These are phyloP conservation scores for Cassiopea andromeda DNA, from an alignment of 30 jellyfish, hydroid and myxozoan genomes.

Conservation along the genomic window DNA sequence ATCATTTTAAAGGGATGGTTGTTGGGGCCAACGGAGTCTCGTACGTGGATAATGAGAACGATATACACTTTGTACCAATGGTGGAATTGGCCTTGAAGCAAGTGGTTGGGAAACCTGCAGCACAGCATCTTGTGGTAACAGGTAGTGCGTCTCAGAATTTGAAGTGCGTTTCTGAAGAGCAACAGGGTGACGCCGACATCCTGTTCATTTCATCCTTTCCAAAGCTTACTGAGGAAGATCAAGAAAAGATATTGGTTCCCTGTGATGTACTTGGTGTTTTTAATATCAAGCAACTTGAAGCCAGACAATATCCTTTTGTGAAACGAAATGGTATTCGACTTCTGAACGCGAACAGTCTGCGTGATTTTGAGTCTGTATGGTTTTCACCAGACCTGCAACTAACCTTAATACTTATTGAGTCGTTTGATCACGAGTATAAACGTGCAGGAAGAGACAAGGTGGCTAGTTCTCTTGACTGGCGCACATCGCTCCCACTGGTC, in stretches of 20 bases:
- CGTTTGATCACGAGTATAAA: conserved; percentile 20
- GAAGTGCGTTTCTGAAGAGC: conserved; percentile 42
- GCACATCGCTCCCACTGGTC: neutral
- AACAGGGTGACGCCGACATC: conserved; percentile 60
- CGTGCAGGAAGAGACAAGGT: conserved; percentile 23
- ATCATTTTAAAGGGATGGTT: conserved; percentile 34
- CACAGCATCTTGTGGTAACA: conserved; percentile 8
- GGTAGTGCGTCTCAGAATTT: conserved; percentile 70
- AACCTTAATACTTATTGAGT: conserved; percentile 12
- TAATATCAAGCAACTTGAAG: conserved; percentile 21
- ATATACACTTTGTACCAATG: conserved; percentile 7
- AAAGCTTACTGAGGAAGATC: conserved; percentile 8
- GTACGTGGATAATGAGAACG: conserved; percentile 35
- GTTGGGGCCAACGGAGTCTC: conserved; percentile 26
- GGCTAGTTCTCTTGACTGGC: conserved; percentile 48
- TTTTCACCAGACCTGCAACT: conserved; percentile 33
- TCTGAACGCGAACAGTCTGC: conserved; percentile 41
- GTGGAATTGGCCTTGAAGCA: neutral
- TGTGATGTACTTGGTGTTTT: conserved; percentile 44
- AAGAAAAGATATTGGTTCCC: conserved; percentile 18
- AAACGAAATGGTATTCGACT: neutral
- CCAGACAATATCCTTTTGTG: conserved; percentile 35
- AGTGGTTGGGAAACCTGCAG: conserved; percentile 19
- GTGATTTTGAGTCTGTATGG: conserved; percentile 53
- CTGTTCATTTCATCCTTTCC: conserved; percentile 50